phyloP scores from a whole-genome alignment of 2,113 vertebrate genomes.

The Ornithorhynchus anatinus region DNA sequence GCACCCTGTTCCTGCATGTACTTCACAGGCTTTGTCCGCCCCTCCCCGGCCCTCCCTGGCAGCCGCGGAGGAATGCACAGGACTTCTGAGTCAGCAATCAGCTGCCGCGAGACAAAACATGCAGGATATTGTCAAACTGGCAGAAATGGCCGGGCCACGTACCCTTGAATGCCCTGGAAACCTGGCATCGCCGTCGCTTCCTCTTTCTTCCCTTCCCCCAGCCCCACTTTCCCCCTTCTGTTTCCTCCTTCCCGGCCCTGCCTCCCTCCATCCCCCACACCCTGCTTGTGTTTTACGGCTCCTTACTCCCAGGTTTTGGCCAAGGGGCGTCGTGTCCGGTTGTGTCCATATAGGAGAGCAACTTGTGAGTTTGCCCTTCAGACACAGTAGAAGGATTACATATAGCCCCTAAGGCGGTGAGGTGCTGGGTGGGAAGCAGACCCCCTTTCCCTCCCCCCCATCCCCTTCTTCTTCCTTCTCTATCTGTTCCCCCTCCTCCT shows the following conservation, averaged over 20 bases:
- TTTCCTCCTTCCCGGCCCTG: slow-evolving; percentile 26
- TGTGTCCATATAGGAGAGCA: not conserved
- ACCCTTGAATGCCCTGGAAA: slow-evolving; percentile 47
- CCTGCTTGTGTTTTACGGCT: slow-evolving; percentile 18
- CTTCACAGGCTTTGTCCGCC: slow-evolving; percentile 34
- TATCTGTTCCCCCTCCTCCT: too few relatives aligned
- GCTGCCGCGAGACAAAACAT: slow-evolving; percentile 56
- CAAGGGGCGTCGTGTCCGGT: too few relatives aligned
- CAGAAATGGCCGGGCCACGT: slow-evolving; percentile 1
- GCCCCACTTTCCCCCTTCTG: slow-evolving; percentile 6
- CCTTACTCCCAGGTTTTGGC: slow-evolving; percentile 25
- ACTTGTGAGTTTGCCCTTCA: slow-evolving; percentile 16
- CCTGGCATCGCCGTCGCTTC: slow-evolving; percentile 37
- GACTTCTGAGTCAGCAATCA: slow-evolving; percentile 67
- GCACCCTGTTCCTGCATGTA: slow-evolving; percentile 9
- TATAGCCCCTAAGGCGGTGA: not conserved
- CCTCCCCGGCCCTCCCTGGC: not conserved
- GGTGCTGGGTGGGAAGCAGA: not conserved
- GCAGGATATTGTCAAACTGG: slow-evolving; percentile 23
- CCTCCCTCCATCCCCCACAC: not conserved
- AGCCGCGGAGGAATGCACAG: slow-evolving; percentile 49
- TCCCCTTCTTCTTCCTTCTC: too few relatives aligned
- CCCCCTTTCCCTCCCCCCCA: accelerated
- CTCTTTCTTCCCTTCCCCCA: slow-evolving; percentile 26
- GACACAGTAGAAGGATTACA: slow-evolving; percentile 35